Evolutionary conservation across 2,888 invertebrate species (phyloP).

Genomic region (Acrobasis suavella): DNA sequence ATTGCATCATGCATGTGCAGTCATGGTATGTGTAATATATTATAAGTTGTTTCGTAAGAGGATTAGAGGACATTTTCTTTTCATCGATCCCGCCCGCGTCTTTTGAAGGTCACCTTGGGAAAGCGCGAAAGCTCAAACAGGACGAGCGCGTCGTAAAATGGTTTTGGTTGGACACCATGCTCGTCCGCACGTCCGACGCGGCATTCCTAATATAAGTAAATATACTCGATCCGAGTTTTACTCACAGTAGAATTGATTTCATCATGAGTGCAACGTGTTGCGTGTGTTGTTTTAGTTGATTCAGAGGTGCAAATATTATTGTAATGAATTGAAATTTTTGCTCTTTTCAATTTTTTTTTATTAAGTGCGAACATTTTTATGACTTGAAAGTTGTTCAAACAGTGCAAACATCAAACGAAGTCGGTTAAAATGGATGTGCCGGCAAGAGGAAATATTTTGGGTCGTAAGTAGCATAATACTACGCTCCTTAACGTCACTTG

Average conservation of each 20-base stretch:
- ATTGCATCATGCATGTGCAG: no score
- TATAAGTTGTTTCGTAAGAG: neutral
- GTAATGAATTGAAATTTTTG: conserved; percentile 13
- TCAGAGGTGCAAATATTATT: conserved; percentile 2
- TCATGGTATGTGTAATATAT: neutral
- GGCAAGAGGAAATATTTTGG: conserved; percentile 81
- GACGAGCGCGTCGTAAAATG: conserved; percentile 16
- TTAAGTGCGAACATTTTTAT: conserved; percentile 3
- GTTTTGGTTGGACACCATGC: conserved; percentile 14
- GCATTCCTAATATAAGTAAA: conserved; percentile 18
- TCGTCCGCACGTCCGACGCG: conserved; percentile 30
- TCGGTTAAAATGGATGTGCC: conserved; percentile 82
- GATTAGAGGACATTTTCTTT: conserved; percentile 19
- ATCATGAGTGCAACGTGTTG: conserved; percentile 36
- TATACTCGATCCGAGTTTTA: conserved; percentile 26
- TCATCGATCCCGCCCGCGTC: conserved; percentile 48
- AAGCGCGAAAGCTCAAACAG: conserved; percentile 67
- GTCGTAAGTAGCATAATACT: conserved; percentile 72
- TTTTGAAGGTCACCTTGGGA: conserved; percentile 73
- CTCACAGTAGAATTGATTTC: conserved; percentile 34
- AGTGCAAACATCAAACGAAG: conserved; percentile 23
- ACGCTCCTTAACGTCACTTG: no score
- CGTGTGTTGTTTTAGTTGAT: conserved; percentile 15
- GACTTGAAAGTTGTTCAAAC: neutral
- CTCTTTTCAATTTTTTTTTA: neutral